Conservation (phyloP, 2,888 invertebrate genomes). For the Drosophila histrio region DNA sequence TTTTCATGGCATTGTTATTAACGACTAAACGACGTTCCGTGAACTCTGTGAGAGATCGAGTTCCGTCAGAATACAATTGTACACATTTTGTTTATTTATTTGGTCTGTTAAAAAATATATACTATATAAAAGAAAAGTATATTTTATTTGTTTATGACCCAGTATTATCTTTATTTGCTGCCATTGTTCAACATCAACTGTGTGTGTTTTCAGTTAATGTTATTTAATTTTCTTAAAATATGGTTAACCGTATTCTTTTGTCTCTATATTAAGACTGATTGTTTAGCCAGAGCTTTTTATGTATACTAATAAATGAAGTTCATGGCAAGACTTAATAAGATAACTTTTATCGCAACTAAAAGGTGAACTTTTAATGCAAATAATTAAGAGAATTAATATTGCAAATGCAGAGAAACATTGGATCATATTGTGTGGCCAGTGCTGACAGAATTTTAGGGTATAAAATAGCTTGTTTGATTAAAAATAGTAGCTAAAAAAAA, state of each 20-base stretch:
- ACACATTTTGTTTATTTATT: conserved; percentile 20
- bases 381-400: no score
- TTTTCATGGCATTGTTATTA: conserved; percentile 39
- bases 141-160: conserved; percentile 16
- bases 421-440: no score
- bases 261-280: neutral
- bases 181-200: conserved; percentile 11
- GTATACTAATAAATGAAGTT: neutral
- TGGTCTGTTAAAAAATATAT: neutral
- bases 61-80: neutral
- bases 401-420: no score
- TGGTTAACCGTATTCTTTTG: neutral
- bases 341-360: no score
- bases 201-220: conserved; percentile 7
- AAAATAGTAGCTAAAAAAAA: no score
- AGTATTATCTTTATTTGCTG: conserved; percentile 14
- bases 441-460: no score
- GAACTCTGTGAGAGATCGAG: neutral
- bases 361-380: no score
- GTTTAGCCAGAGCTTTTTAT: neutral
- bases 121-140: neutral
- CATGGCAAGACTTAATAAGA: neutral
- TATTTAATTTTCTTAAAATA: conserved; percentile 13
- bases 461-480: no score
- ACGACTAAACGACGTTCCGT: conserved; percentile 7